Percentiles rank a stretch among this genome's conserved stretches.
phyloP scores from a whole-genome alignment of 2,888 invertebrate species.

The Hemaris fuciformis region DNA sequence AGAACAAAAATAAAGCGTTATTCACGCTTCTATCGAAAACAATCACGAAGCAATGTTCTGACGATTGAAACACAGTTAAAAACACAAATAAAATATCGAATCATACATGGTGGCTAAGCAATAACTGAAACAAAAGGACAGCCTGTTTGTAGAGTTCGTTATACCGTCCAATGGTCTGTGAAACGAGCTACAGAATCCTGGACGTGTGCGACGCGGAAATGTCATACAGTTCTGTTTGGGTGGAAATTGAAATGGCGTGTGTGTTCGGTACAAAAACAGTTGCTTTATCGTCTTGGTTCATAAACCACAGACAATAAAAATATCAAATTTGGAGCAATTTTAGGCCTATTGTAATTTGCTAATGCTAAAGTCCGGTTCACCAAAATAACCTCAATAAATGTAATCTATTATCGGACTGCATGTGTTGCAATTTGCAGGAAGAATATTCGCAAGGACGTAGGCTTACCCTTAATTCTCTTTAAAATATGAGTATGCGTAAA shows the following conservation, averaged over 20 bases:
- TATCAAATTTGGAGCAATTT: too few relatives aligned
- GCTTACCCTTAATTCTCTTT: too few relatives aligned
- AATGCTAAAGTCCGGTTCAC: too few relatives aligned
- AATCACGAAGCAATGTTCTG: background rate
- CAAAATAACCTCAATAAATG: too few relatives aligned
- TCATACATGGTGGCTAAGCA: conserved; percentile 8
- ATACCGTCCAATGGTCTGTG: conserved; percentile 19
- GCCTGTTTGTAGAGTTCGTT: conserved; percentile 18
- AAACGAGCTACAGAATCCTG: conserved; percentile 18
- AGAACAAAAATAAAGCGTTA: background rate
- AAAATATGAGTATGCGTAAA: too few relatives aligned
- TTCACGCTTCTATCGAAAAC: background rate
- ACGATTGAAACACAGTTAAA: background rate
- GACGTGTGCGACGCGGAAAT: background rate
- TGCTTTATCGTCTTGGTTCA: too few relatives aligned
- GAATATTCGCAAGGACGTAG: too few relatives aligned
- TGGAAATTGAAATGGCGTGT: background rate
- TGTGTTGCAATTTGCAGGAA: too few relatives aligned
- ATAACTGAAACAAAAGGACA: conserved; percentile 18
- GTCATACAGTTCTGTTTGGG: background rate
- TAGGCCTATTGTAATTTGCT: too few relatives aligned
- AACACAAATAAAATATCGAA: conserved; percentile 6
- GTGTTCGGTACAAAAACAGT: background rate
- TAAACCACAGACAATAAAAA: too few relatives aligned
- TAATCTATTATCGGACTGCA: too few relatives aligned